Percentiles rank a stretch among this genome's conserved stretches.
These are phyloP conservation scores for Diacarnus erythraeanus DNA, from an alignment of 37 sponge, comb jelly and placozoan species.

Conservation along the genomic window DNA sequence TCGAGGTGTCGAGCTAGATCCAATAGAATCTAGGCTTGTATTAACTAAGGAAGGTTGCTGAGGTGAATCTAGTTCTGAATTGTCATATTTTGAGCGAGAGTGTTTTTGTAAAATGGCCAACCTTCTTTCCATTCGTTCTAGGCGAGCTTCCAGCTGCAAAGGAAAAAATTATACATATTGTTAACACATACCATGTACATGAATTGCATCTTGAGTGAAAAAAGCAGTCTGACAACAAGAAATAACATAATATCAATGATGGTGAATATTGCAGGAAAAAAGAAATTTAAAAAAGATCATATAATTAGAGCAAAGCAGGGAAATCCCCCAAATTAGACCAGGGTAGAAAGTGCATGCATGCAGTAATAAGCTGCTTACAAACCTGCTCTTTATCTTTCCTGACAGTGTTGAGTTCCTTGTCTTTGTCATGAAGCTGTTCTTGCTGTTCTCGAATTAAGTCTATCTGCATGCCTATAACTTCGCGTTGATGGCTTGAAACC, in stretches of 20 bases:
- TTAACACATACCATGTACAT: background rate
- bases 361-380: background rate
- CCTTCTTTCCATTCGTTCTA: constrained; percentile 76
- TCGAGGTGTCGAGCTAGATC: background rate
- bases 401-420: constrained; percentile 41
- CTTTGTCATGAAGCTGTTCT: constrained; percentile 62
- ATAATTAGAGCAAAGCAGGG: constrained; percentile 7
- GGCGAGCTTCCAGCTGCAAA: constrained; percentile 43
- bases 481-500: constrained; percentile 33
- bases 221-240: no score
- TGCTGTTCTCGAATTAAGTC: constrained; percentile 72
- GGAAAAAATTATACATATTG: background rate
- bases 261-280: no score
- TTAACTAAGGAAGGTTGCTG: background rate
- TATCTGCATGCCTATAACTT: constrained; percentile 61
- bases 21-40: background rate
- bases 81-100: constrained; percentile 14
- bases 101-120: constrained; percentile 59
- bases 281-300: no score
- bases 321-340: background rate
- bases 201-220: no score
- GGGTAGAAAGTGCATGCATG: background rate
- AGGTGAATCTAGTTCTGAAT: constrained; percentile 11
- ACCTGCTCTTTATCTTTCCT: constrained; percentile 78
- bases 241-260: no score